Conservation (phyloP, 2,797 vertebrate genomes). For the Taenioides sp. region DNA sequence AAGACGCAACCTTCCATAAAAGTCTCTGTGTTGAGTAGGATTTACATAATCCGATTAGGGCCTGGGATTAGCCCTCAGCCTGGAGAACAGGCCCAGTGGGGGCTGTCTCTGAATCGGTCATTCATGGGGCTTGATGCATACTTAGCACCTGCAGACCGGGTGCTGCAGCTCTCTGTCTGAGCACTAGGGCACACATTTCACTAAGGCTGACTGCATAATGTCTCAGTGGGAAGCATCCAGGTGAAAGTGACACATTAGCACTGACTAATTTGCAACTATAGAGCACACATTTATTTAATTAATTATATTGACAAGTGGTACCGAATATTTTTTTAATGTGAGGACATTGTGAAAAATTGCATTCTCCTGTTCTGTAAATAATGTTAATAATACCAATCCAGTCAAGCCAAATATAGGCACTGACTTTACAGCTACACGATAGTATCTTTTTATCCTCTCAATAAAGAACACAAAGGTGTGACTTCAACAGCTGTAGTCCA, state of each 20-base stretch:
- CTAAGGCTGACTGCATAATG: background rate
- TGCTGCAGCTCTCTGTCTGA: slow-evolving; percentile 47
- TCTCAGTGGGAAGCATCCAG: background rate
- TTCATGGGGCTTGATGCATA: slow-evolving; percentile 87
- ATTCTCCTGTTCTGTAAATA: background rate
- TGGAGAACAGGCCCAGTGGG: slow-evolving; percentile 87
- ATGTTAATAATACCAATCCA: background rate
- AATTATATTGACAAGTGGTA: too few species aligned
- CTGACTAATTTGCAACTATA: background rate
- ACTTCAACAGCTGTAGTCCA: slow-evolving; percentile 56
- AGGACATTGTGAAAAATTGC: background rate
- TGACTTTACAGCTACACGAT: slow-evolving; percentile 31
- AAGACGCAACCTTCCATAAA: slow-evolving; percentile 81
- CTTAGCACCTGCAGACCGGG: slow-evolving; percentile 87
- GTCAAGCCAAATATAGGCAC: background rate
- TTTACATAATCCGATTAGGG: slow-evolving; percentile 99
- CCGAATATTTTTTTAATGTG: background rate
- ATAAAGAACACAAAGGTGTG: slow-evolving; percentile 46
- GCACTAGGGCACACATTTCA: slow-evolving; percentile 65
- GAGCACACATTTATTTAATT: background rate
- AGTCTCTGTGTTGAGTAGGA: slow-evolving; percentile 87
- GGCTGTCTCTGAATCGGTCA: slow-evolving; percentile 87
- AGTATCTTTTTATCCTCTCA: slow-evolving; percentile 51
- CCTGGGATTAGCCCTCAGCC: slow-evolving; percentile 86
- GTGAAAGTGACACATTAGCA: slow-evolving; percentile 2